Conservation (phyloP, 2,888 invertebrate genomes). For the Platycheirus albimanus region DNA sequence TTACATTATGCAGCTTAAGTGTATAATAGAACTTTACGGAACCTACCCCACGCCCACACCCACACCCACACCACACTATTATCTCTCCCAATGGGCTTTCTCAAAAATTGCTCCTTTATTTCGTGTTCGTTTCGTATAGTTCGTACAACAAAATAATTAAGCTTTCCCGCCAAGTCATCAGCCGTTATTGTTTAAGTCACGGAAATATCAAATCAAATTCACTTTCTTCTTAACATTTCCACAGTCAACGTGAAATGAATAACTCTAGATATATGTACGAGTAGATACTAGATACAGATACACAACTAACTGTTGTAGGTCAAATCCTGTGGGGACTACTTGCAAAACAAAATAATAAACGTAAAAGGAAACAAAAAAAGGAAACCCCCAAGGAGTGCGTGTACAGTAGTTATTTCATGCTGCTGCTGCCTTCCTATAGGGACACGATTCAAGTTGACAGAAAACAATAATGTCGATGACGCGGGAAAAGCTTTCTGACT, state of each 20-base stretch:
- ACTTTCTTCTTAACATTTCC: slow-evolving; percentile 37
- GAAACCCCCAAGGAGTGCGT: slow-evolving; percentile 42
- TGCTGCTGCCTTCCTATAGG: slow-evolving; percentile 6
- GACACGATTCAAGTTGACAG: slow-evolving; percentile 38
- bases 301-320: slow-evolving; percentile 1
- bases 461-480: slow-evolving; percentile 38
- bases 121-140: too few species aligned
- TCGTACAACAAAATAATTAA: slow-evolving; percentile 55
- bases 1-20: slow-evolving; percentile 1
- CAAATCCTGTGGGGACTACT: slow-evolving; percentile 4
- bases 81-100: slow-evolving; percentile 19
- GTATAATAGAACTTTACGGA: neutral
- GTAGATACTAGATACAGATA: neutral
- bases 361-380: too few species aligned
- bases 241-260: slow-evolving; percentile 36
- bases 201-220: slow-evolving; percentile 79
- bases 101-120: slow-evolving; percentile 53
- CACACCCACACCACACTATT: too few species aligned
- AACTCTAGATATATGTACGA: too few species aligned
- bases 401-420: slow-evolving; percentile 54
- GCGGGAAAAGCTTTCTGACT: slow-evolving; percentile 18
- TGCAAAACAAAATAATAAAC: neutral
- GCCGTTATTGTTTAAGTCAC: slow-evolving; percentile 76
- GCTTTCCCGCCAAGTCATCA: slow-evolving; percentile 59
- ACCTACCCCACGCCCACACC: neutral